Evolutionary conservation across 2,113 vertebrate species (phyloP).

Genomic region (Cyprinodon variegatus): DNA sequence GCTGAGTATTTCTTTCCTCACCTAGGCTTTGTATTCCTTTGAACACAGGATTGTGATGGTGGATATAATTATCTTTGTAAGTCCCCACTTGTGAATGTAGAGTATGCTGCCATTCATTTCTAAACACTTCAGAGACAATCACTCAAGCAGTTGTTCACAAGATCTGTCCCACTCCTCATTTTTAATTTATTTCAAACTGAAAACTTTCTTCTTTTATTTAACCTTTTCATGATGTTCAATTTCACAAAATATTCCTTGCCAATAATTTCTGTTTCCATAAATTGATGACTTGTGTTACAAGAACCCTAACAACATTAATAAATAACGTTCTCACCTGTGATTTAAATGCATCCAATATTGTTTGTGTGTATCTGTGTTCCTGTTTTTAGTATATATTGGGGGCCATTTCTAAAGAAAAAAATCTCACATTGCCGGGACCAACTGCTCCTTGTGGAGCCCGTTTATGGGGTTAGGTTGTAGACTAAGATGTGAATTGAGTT

Average conservation of each 20-base stretch:
- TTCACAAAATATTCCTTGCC: not conserved
- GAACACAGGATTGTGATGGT: conserved; percentile 60
- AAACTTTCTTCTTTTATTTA: conserved; percentile 6
- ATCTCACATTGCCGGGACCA: too few species aligned
- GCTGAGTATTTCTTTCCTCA: conserved; percentile 56
- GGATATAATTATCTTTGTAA: conserved; percentile 76
- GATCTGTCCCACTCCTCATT: conserved; percentile 23
- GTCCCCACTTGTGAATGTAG: conserved; percentile 49
- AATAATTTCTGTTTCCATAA: not conserved
- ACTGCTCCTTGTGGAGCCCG: too few species aligned
- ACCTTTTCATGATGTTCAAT: conserved; percentile 20
- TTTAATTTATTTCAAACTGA: conserved; percentile 14
- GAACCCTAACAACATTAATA: conserved; percentile 36
- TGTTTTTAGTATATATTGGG: too few species aligned
- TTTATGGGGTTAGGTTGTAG: too few species aligned
- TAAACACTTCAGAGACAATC: conserved; percentile 17
- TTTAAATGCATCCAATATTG: conserved; percentile 30
- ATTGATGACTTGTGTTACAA: conserved; percentile 23
- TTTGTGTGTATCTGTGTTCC: conserved; percentile 5
- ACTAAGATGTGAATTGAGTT: too few species aligned
- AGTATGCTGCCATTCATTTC: conserved; percentile 40
- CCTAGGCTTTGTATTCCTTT: conserved; percentile 59
- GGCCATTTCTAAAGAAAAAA: not conserved
- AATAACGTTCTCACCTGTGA: conserved; percentile 36
- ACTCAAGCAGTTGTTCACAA: conserved; percentile 26